A percentile compares a stretch with the other conserved stretches of the same genome.
Evolutionary conservation across 2,113 vertebrate species (phyloP).

Genomic region (Myodes glareolus): DNA sequence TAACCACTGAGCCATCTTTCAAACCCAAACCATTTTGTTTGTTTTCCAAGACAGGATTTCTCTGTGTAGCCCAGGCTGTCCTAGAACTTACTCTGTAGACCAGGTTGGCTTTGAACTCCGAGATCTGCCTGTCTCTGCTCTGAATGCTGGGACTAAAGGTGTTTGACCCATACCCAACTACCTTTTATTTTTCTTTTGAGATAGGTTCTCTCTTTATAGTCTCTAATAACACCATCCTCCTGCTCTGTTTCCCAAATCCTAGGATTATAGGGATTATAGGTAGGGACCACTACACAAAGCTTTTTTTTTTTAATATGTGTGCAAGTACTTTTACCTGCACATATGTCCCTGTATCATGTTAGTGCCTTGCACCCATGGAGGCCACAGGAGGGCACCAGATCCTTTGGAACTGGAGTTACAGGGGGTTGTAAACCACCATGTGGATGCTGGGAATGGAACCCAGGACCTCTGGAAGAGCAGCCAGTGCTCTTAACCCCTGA

Average conservation of each 20-base stretch:
- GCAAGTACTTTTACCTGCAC: background rate
- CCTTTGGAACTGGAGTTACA: background rate
- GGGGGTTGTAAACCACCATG: background rate
- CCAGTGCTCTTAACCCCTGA: background rate
- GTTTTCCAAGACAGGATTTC: background rate
- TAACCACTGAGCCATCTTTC: background rate
- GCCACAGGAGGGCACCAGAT: background rate
- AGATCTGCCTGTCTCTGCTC: background rate
- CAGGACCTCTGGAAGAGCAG: background rate
- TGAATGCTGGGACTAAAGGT: background rate
- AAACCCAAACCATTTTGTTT: background rate
- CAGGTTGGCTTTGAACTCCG: background rate
- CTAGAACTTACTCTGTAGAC: background rate
- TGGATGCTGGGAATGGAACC: background rate
- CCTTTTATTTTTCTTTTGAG: background rate
- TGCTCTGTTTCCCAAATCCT: background rate
- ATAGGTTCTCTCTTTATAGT: background rate
- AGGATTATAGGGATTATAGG: background rate
- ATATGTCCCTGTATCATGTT: background rate
- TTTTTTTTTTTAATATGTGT: background rate
- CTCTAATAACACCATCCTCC: background rate
- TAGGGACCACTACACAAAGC: background rate
- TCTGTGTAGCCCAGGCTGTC: background rate
- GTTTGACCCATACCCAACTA: background rate
- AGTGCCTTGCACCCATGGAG: background rate